These are phyloP conservation scores for Neodiprion lecontei DNA, from an alignment of 1,140 invertebrate species.

Conservation along the genomic window DNA sequence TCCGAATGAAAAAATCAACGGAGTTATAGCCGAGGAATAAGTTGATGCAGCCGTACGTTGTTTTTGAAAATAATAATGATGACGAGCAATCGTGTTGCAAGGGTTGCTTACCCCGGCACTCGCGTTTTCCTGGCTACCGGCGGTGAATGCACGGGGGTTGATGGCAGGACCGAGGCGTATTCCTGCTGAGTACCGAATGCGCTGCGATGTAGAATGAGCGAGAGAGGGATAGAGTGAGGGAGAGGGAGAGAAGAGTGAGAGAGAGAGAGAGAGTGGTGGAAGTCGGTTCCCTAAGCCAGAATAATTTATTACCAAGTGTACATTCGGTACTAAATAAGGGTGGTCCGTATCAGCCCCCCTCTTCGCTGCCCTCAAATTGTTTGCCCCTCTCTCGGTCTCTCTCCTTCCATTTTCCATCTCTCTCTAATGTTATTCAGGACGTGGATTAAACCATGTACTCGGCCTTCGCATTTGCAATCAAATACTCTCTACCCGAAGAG, in stretches of 20 bases:
- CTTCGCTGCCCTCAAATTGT: constrained; percentile 32
- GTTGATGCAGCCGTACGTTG: too few relatives aligned
- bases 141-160: too few relatives aligned
- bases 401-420: constrained; percentile 28
- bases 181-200: too few relatives aligned
- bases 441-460: constrained; percentile 50
- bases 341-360: constrained; percentile 37
- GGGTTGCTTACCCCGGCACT: too few relatives aligned
- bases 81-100: too few relatives aligned
- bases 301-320: constrained; percentile 49
- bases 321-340: constrained; percentile 50
- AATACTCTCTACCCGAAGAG: constrained; percentile 24
- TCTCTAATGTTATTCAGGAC: constrained; percentile 48
- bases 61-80: too few relatives aligned
- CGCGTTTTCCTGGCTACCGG: too few relatives aligned
- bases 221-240: too few relatives aligned
- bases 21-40: too few relatives aligned
- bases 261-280: constrained; percentile 13
- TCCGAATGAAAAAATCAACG: too few relatives aligned
- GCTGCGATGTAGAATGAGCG: too few relatives aligned
- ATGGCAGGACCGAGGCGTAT: too few relatives aligned
- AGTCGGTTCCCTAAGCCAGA: constrained; percentile 35
- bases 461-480: constrained; percentile 40
- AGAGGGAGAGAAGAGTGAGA: neutral
- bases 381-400: constrained; percentile 24